Base-by-base conservation (phyloP, 2,888 invertebrate species). In the Perithous albicinctus region DNA sequence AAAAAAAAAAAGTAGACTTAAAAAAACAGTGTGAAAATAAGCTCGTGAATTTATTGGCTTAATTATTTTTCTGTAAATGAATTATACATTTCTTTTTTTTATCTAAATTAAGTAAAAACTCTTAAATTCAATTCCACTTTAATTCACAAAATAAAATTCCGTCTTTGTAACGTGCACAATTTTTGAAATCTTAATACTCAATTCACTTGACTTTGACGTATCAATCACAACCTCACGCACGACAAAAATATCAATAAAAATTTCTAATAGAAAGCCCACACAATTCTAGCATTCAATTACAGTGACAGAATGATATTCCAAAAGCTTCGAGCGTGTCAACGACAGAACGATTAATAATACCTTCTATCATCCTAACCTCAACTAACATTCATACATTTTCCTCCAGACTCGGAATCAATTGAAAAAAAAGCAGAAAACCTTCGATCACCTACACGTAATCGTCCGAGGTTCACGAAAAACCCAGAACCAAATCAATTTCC, bases 361-460 rank as follows among this genome's bases (percentile, higher is more conserved):
- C 56, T 4, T 23, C 41, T 10, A 7, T 18, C 46, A 20, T 72
- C 76, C 80, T 82, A 82, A 82, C 82, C 80, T 82, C 82, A 80
- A 80, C 72, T 46, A 32, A n/a, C 29, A 6, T 29, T 26, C 51
- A 18, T 26, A 29, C n/a, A 23, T 8, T 38, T 23, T 26, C 20
- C 1, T 10, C 20, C n/a, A 32, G 12, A 4, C 18, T n/a, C 32
- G 2, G 43, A 1, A 5, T 6, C 10, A 2, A 20, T 10, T 1
- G 7, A 20, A 20, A 46, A 46, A 46, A 48, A 18, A 1, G 38
- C 38, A 38, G n/a, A n/a, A n/a, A n/a, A n/a, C 6, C 1, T 20
- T 48, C 48, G 48, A 18, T 20, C 20, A 20, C 48, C 6, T 46
- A 18, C 1, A 6, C 2, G 8, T 18, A 48, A 48, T 48, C 15